Evolutionary conservation across 2,113 vertebrate species (phyloP), one percentile per base, ranked within the genome.

Genomic region (Egretta garzetta): DNA sequence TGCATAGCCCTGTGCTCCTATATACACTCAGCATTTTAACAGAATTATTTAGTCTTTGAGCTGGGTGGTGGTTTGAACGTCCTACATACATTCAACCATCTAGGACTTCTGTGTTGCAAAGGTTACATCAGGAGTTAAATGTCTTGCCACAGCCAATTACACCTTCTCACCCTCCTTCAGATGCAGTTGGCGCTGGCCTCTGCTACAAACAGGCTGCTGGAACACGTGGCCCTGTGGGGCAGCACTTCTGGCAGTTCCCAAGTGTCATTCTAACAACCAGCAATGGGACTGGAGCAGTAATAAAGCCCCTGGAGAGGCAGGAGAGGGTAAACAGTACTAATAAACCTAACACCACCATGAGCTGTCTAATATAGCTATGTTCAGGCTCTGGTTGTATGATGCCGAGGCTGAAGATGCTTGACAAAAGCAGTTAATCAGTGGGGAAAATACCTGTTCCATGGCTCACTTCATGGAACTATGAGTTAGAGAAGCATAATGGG

Each of bases 361-460:
- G 32, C 16, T 37, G 14, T 23, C 41, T n/a, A 14, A 33, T n/a
- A n/a, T 0, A 19, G 49, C 23, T 30, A 2, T 5, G 26, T 26
- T 77, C 45, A 41, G 45, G 32, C 22, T 37, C 71, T 52, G 56
- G 23, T 37, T 85, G 66, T 71, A 1, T 37, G 52, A 55, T 71
- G 39, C 63, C 77, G 68, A 76, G 22, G 55, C 56, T 62, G 71
- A 58, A 35, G 50, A 23, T 53, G 9, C 17, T 47, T 80, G 37
- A 59, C 8, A 55, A 52, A 77, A 72, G 24, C 9, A 28, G 10
- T 53, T 58, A 37, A 56, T 21, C 59, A 13, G 14, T 21, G 35
- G 45, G 62, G 28, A 95, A 95, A 75, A 33, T 16, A 43, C 1
- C 59, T 72, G 50, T 22, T 64, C 52, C 86, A 70, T 33, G 58